Evolutionary conservation across 2,888 invertebrate species (phyloP).

Genomic region (Acrocyrtus sp.): DNA sequence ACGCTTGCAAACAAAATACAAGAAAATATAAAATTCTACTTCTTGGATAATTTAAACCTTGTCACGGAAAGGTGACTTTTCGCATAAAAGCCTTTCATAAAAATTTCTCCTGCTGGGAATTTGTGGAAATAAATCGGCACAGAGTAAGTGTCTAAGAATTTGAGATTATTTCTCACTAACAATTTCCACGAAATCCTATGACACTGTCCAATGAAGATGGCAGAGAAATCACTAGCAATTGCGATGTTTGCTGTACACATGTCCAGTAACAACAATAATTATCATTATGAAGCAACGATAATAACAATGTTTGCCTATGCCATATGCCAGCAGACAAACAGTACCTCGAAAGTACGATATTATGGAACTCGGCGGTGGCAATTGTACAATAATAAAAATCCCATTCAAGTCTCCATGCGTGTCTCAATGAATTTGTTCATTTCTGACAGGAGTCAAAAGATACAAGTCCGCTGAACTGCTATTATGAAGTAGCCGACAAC

Average conservation of each 20-base stretch:
- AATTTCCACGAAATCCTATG: slow-evolving; percentile 46
- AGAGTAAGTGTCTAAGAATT: slow-evolving; percentile 30
- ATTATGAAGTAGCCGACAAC: slow-evolving; percentile 43
- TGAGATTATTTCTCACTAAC: slow-evolving; percentile 29
- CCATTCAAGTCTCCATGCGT: too few relatives aligned
- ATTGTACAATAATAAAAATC: not conserved
- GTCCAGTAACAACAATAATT: slow-evolving; percentile 20
- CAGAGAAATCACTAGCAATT: not conserved
- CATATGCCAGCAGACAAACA: slow-evolving; percentile 25
- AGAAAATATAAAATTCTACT: not conserved
- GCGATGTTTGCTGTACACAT: slow-evolving; percentile 26
- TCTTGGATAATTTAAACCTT: slow-evolving; percentile 13
- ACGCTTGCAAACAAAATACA: slow-evolving; percentile 3
- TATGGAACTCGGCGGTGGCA: not conserved
- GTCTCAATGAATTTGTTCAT: slow-evolving; percentile 46
- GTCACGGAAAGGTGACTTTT: slow-evolving; percentile 38
- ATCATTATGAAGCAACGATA: not conserved
- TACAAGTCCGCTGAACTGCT: slow-evolving; percentile 1
- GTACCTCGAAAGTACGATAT: too few relatives aligned
- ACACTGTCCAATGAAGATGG: slow-evolving; percentile 31
- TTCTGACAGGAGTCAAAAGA: slow-evolving; percentile 19
- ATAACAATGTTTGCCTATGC: slow-evolving; percentile 3
- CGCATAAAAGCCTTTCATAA: too few relatives aligned
- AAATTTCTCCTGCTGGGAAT: too few relatives aligned
- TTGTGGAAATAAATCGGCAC: slow-evolving; percentile 41